Percentiles rank a stretch among this genome's conserved stretches.
Evolutionary conservation across 2,797 vertebrate species (phyloP).

Genomic region (Pseudomugil gertrudae): DNA sequence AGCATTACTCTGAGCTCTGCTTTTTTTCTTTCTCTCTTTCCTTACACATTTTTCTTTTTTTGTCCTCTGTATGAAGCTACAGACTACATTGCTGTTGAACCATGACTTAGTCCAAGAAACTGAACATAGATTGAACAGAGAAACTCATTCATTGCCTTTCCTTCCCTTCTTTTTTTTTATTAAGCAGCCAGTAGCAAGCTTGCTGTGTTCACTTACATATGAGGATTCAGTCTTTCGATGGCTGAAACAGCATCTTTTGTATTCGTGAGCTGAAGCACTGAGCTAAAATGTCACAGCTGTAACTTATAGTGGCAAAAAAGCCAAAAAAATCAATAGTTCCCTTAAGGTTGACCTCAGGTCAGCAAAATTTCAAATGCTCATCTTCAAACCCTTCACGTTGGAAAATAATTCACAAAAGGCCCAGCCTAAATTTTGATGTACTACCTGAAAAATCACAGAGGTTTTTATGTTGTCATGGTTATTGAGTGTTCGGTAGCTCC

Average conservation of each 20-base stretch:
- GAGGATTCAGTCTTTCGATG: conserved; percentile 1
- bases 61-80: conserved; percentile 52
- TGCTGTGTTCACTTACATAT: conserved; percentile 13
- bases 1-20: conserved; percentile 70
- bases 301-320: conserved; percentile 14
- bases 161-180: conserved; percentile 19
- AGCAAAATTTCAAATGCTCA: conserved; percentile 6
- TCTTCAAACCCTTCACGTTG: conserved; percentile 20
- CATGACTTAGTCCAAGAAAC: conserved; percentile 49
- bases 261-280: background rate
- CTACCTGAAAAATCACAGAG: conserved; percentile 63
- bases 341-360: conserved; percentile 32
- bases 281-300: conserved; percentile 1
- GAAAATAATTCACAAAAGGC: conserved; percentile 40
- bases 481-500: conserved; percentile 69
- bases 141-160: conserved; percentile 14
- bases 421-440: conserved; percentile 58
- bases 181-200: conserved; percentile 12
- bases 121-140: conserved; percentile 26
- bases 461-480: conserved; percentile 74
- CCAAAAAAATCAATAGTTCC: conserved; percentile 39
- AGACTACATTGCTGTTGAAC: conserved; percentile 50
- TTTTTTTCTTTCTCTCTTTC: conserved; percentile 48
- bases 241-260: background rate
- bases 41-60: conserved; percentile 52